A percentile compares a stretch with the other conserved stretches of the same genome.
Evolutionary conservation across 2,113 vertebrate species (phyloP).

Genomic region (Heterotis niloticus): DNA sequence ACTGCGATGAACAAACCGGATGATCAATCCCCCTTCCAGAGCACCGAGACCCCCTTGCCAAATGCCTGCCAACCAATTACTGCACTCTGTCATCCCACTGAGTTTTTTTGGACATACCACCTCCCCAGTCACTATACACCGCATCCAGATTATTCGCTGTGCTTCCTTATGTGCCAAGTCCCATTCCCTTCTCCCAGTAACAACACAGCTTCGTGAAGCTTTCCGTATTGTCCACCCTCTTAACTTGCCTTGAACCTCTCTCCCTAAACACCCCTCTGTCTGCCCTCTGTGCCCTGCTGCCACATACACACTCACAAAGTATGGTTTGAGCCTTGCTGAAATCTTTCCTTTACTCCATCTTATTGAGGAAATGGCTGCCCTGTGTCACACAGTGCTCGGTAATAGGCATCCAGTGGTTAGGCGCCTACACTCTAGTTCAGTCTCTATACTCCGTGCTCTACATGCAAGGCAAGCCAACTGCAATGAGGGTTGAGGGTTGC

Average conservation of each 20-base stretch:
- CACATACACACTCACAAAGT: no score
- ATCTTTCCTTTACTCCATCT: not conserved
- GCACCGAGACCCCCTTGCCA: conserved; percentile 24
- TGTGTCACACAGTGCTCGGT: not conserved
- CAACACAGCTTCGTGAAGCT: not conserved
- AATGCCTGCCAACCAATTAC: conserved; percentile 59
- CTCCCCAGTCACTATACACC: not conserved
- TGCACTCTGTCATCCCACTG: conserved; percentile 22
- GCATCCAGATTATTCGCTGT: not conserved
- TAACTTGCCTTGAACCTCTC: not conserved
- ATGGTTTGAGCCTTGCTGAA: not conserved
- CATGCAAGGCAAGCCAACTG: not conserved
- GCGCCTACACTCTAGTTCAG: not conserved
- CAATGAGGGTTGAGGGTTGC: not conserved
- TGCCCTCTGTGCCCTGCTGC: not conserved
- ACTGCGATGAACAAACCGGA: conserved; percentile 59
- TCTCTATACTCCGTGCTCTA: not conserved
- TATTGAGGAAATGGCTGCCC: not conserved
- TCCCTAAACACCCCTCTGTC: not conserved
- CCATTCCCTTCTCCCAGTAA: no score
- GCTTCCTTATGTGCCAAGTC: no score
- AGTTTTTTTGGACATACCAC: not conserved
- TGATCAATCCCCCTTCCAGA: conserved; percentile 47
- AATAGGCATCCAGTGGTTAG: not conserved
- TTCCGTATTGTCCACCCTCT: not conserved